Evolutionary conservation across 2,888 invertebrate genomes (phyloP).

Genomic region (Drosophila monieri): DNA sequence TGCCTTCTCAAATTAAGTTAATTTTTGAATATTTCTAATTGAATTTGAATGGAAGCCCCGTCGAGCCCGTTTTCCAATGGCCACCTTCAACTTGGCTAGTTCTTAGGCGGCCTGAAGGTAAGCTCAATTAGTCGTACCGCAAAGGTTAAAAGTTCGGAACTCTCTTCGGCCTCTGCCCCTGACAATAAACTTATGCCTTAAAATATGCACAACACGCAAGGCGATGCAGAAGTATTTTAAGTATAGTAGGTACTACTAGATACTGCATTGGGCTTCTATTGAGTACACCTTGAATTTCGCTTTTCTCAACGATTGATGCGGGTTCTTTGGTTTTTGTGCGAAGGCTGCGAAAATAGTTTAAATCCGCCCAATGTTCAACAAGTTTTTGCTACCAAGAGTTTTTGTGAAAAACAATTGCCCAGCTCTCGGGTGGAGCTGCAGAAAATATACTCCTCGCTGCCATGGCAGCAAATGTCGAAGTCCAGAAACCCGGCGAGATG

Average conservation of each 20-base stretch:
- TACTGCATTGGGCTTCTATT: conserved; percentile 31
- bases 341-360: neutral
- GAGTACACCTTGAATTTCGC: conserved; percentile 25
- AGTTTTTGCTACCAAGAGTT: conserved; percentile 27
- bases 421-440: conserved; percentile 22
- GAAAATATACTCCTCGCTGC: conserved; percentile 17
- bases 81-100: conserved; percentile 50
- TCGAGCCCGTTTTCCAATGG: conserved; percentile 50
- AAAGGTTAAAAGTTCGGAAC: conserved; percentile 11
- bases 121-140: conserved; percentile 56
- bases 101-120: conserved; percentile 60
- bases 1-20: conserved; percentile 61
- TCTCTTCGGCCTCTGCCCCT: conserved; percentile 34
- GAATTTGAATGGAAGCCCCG: conserved; percentile 53
- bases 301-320: conserved; percentile 10
- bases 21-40: conserved; percentile 72
- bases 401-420: conserved; percentile 16
- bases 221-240: conserved; percentile 9
- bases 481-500: conserved; percentile 55
- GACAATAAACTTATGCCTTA: conserved; percentile 63
- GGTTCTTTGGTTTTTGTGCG: neutral
- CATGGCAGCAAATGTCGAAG: conserved; percentile 61
- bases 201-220: conserved; percentile 71
- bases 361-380: conserved; percentile 28
- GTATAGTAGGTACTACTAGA: conserved; percentile 4